phyloP scores from a whole-genome alignment of 2,797 vertebrate genomes.

The Serranus cabrilla region DNA sequence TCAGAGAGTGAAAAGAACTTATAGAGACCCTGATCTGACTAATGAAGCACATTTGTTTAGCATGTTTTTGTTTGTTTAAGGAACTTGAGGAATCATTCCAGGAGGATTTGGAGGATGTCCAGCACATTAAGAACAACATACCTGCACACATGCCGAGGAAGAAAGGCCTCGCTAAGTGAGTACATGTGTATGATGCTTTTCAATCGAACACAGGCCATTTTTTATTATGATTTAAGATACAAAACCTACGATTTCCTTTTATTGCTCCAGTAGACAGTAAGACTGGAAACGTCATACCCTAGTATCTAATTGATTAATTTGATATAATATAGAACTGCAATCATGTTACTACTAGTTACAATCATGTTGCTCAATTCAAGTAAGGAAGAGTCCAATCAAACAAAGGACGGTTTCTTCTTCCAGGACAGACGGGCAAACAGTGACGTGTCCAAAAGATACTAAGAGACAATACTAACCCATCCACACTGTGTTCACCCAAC shows the following conservation, averaged over 20 bases:
- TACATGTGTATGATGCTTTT: neutral
- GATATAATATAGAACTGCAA: too few relatives aligned
- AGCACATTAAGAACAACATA: conserved; percentile 80
- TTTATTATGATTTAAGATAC: neutral
- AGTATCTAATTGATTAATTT: too few relatives aligned
- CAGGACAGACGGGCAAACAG: too few relatives aligned
- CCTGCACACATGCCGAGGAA: conserved; percentile 81
- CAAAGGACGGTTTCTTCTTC: too few relatives aligned
- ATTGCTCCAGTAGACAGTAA: neutral
- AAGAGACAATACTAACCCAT: too few relatives aligned
- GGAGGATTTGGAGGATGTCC: conserved; percentile 62
- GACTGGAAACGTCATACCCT: neutral
- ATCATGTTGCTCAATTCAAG: too few relatives aligned
- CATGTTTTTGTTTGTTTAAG: conserved; percentile 58
- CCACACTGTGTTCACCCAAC: too few relatives aligned
- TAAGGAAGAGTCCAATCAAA: too few relatives aligned
- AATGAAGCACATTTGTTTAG: neutral
- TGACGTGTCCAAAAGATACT: too few relatives aligned
- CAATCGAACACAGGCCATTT: neutral
- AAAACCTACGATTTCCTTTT: too few relatives aligned
- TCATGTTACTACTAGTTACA: too few relatives aligned
- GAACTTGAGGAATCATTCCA: conserved; percentile 72
- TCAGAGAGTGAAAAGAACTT: neutral
- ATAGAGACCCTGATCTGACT: neutral
- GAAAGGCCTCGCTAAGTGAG: conserved; percentile 63